Base-by-base conservation (phyloP, 2,888 invertebrate genomes). In the Crossocerus cetratus region DNA sequence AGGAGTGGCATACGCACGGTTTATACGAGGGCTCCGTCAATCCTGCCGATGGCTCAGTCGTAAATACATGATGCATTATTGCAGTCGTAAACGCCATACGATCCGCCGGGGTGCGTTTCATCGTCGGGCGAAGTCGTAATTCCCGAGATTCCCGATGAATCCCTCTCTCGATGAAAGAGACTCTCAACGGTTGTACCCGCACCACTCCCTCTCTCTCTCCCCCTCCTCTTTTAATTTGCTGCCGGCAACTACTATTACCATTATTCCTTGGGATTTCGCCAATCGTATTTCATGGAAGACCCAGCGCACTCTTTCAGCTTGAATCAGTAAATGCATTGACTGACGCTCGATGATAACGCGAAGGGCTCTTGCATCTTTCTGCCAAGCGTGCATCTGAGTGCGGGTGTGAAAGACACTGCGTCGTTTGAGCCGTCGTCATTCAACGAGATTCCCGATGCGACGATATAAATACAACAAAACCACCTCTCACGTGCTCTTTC, bases 391-490 rank as follows among this genome's bases (percentile, higher is more conserved):
- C n/a, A n/a, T n/a, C n/a, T n/a, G 20, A 60, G 56, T 16, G 22
- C 23, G 18, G 63, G 60, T 8, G 5, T 32, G 4, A 57, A 13
- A 21, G 23, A 59, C 42, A 21, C 32, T 42, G 64, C 11, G 57
- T 65, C 74, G 74, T 73, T 68, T 44, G 42, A 61, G 22, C 65
- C 62, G 75, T 75, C 69, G 66, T 75, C 63, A 74, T 74, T 73
- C 74, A 32, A 56, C 74, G 65, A 55, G 61, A 75, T 75, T 69
- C 56, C 53, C 63, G 63, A 69, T 65, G 74, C 55, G 62, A 64
- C 53, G 75, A 74, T 74, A 74, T 74, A 75, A 75, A 74, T 74
- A 75, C 74, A 75, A 74, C 69, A 75, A 75, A 75, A 54, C 74
- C 66, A 49, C 23, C 62, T 32, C 21, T 59, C 16, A 54, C 20